phyloP scores from a whole-genome alignment of 2,113 vertebrate species.

The Monarcha castaneiventris region DNA sequence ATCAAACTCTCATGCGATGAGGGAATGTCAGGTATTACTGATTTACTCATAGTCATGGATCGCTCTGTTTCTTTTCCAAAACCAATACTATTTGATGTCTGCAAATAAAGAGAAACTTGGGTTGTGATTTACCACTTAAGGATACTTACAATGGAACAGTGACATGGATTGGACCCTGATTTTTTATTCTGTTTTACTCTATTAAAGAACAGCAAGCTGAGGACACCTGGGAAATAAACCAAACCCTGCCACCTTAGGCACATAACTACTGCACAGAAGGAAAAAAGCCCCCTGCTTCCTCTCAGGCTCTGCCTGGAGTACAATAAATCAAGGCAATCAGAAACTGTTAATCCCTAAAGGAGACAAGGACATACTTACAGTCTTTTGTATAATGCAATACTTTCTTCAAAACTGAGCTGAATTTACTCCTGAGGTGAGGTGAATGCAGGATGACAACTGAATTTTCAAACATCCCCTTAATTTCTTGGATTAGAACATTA shows the following conservation, averaged over 20 bases:
- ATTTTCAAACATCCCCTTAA: background rate
- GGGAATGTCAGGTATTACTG: conserved; percentile 75
- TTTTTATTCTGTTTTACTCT: background rate
- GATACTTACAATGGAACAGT: background rate
- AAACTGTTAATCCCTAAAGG: background rate
- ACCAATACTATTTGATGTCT: conserved; percentile 89
- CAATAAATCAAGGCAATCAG: background rate
- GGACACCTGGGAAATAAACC: background rate
- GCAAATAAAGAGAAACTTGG: background rate
- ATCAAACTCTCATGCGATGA: conserved; percentile 83
- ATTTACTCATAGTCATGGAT: conserved; percentile 76
- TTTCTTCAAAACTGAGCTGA: background rate
- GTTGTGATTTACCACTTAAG: background rate
- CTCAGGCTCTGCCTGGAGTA: background rate
- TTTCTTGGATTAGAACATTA: background rate
- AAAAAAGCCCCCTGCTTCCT: background rate
- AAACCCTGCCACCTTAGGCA: background rate
- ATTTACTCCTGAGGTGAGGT: background rate
- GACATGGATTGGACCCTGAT: background rate
- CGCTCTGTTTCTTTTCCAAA: conserved; percentile 78
- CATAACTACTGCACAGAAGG: background rate
- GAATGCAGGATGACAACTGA: background rate
- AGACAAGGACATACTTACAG: background rate
- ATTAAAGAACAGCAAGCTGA: background rate
- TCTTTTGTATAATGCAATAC: background rate